These are phyloP conservation scores for Anodontia alba DNA, from an alignment of 2,888 invertebrate species.

Conservation along the genomic window DNA sequence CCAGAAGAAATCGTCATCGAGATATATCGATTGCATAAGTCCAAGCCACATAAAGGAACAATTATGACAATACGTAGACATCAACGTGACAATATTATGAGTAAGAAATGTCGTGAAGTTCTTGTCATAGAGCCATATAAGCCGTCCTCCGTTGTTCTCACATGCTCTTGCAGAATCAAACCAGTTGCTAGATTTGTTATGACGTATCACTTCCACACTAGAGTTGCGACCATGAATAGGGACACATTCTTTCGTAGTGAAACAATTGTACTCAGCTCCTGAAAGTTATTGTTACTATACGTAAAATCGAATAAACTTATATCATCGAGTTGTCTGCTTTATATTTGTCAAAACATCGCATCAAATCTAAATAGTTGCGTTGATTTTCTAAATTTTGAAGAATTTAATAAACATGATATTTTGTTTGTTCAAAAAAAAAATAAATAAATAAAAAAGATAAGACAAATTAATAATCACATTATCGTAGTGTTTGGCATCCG, in stretches of 20 bases:
- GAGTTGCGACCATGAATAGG: not conserved
- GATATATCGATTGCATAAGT: not conserved
- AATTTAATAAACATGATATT: too few relatives aligned
- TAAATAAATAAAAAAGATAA: too few relatives aligned
- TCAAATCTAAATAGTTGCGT: too few relatives aligned
- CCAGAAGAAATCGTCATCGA: constrained; percentile 2
- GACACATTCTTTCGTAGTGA: not conserved
- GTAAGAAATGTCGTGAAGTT: not conserved
- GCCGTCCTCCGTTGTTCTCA: not conserved
- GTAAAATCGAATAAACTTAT: too few relatives aligned
- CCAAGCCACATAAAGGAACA: constrained; percentile 6
- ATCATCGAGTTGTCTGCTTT: too few relatives aligned
- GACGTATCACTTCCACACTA: not conserved
- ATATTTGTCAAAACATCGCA: too few relatives aligned
- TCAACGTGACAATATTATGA: not conserved
- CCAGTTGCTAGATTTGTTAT: not conserved
- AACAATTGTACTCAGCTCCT: too few relatives aligned
- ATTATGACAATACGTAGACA: not conserved
- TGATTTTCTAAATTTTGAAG: too few relatives aligned
- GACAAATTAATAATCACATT: too few relatives aligned
- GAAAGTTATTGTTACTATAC: too few relatives aligned
- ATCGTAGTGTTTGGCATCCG: too few relatives aligned
- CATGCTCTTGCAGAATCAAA: not conserved
- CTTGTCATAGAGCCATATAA: constrained; percentile 2
- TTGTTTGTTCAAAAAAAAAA: too few relatives aligned